Evolutionary conservation across 2,888 invertebrate species (phyloP).

Genomic region (Caenorhabditis sinica): DNA sequence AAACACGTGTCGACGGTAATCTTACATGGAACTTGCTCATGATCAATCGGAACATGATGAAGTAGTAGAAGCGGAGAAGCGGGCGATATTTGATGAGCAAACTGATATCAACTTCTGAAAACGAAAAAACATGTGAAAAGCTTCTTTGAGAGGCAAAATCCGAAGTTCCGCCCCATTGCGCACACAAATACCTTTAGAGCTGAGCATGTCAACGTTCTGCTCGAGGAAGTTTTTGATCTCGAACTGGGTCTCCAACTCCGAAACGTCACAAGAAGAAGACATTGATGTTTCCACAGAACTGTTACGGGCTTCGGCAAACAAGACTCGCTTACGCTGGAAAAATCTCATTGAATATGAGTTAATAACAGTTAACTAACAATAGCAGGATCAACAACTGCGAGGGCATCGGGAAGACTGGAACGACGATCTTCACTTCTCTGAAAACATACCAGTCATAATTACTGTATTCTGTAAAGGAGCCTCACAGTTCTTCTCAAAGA

Average conservation of each 20-base stretch:
- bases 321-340: slow-evolving; percentile 57
- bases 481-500: slow-evolving; percentile 58
- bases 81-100: slow-evolving; percentile 74
- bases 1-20: background rate
- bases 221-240: slow-evolving; percentile 61
- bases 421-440: slow-evolving; percentile 59
- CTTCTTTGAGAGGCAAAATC: no score
- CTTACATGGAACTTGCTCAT: slow-evolving; percentile 70
- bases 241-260: slow-evolving; percentile 58
- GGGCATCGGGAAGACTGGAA: slow-evolving; percentile 50
- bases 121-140: background rate
- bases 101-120: slow-evolving; percentile 67
- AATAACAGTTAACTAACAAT: slow-evolving; percentile 21
- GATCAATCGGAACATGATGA: slow-evolving; percentile 73
- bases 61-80: slow-evolving; percentile 77
- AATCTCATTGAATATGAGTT: background rate
- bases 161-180: background rate
- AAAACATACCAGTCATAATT: background rate
- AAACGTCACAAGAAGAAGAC: slow-evolving; percentile 56
- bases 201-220: slow-evolving; percentile 56
- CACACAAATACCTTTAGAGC: slow-evolving; percentile 51
- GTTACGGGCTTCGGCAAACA: slow-evolving; percentile 56
- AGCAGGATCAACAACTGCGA: slow-evolving; percentile 45
- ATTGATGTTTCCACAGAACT: slow-evolving; percentile 59
- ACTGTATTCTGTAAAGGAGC: no score